Base-by-base conservation (phyloP, 2,797 vertebrate species). In the Poeciliopsis infans region DNA sequence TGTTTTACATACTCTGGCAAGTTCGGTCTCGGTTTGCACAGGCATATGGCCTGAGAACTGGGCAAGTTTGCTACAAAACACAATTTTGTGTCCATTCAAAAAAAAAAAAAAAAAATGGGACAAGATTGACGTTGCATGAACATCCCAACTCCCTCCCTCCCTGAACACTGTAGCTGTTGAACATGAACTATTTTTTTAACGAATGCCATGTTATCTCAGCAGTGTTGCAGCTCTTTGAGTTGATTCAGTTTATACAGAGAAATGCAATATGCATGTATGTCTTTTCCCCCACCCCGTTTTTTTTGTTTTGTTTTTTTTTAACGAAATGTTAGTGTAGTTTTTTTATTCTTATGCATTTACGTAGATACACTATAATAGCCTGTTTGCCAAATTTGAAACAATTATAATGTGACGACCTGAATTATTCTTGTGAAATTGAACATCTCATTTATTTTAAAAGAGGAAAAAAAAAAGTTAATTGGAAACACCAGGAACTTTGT, bases 331-430 rank as follows among this genome's bases (percentile, higher is more conserved):
- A 91, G 85, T 68, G 79, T 92, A 90, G 89, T 55, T 88, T 85
- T 83, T 84, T 73, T 47, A 78, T 89, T 86, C 46, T 91, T 93
- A 88, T 88, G 88, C 88, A 92, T 94, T 91, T 94, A 90, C 79
- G 83, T 93, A 90, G 89, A 93, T 90, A 92, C 91, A 91, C 94
- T 94, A 94, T 91, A 79, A 92, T 94, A 93, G 89, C 91, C 89
- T 95, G 86, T 94, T 95, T 95, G 94, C 94, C 95, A 95, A 95
- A 94, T 94, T 95, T 90, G 87, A 93, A 93, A 92, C 83, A 59
- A 77, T 83, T 85, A 90, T 84, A 86, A 94, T 94, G 91, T 94
- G 93, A 92, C 92, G 59, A 93, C 88, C 83, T 90, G 87, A 93
- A 87, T 74, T 86, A 92, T 92, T 92, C 87, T 87, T 83, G 87